These are phyloP conservation scores for Trinorchestia longiramus DNA, from an alignment of 1,140 invertebrate genomes.

Conservation along the genomic window DNA sequence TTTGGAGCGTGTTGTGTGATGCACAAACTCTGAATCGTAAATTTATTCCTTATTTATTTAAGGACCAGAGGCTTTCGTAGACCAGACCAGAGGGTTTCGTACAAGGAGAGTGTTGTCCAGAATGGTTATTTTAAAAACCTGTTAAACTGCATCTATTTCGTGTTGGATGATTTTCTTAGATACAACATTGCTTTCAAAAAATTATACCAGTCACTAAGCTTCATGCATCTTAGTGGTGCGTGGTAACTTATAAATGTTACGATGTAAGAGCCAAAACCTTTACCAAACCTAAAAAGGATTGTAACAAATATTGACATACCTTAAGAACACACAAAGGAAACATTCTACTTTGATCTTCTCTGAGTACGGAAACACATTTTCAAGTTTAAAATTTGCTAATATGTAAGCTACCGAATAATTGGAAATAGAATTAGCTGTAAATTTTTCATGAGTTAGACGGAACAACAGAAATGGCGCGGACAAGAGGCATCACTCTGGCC, in stretches of 20 bases:
- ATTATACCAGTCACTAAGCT: neutral
- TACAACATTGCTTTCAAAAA: neutral
- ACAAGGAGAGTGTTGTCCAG: too few relatives aligned
- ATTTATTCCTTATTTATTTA: neutral
- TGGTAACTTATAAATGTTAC: neutral
- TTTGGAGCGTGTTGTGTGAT: neutral
- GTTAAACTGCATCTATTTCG: neutral
- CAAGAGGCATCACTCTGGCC: slow-evolving; percentile 15
- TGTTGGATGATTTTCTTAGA: neutral
- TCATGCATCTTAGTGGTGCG: neutral
- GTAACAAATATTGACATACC: neutral
- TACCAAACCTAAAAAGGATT: neutral
- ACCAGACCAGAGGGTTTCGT: neutral
- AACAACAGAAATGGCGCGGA: neutral
- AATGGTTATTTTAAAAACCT: too few relatives aligned
- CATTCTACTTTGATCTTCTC: neutral
- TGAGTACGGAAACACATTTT: neutral
- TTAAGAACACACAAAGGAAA: neutral
- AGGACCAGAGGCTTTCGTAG: neutral
- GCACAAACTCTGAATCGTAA: neutral
- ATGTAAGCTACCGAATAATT: neutral
- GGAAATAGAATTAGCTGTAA: neutral
- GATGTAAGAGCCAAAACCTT: neutral
- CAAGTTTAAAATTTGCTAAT: neutral
- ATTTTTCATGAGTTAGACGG: neutral